phyloP scores from a whole-genome alignment of 64 coral and sea anemone genomes.

The Stichodactyla mertensii region DNA sequence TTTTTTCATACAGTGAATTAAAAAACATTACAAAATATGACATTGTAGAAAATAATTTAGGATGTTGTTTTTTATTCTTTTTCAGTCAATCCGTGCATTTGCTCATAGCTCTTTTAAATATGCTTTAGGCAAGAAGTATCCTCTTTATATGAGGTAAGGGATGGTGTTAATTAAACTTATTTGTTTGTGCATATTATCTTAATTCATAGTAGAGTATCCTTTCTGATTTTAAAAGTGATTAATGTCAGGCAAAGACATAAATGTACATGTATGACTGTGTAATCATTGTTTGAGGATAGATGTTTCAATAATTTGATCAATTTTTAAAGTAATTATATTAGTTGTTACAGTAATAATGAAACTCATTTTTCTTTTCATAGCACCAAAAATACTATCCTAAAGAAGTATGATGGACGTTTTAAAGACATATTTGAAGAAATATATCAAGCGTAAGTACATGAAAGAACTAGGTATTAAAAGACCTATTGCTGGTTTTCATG shows the following conservation, averaged over 20 bases:
- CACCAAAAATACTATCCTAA: constrained; percentile 99
- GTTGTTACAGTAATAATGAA: too few relatives aligned
- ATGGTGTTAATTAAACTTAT: not conserved
- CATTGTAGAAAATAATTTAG: too few relatives aligned
- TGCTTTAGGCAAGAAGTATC: constrained; percentile 82
- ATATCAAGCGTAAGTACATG: constrained; percentile 71
- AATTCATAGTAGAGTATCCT: too few relatives aligned
- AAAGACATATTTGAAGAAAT: constrained; percentile 99
- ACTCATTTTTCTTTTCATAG: constrained; percentile 20
- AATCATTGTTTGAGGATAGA: too few relatives aligned
- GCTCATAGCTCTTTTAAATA: constrained; percentile 95
- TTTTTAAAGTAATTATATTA: too few relatives aligned
- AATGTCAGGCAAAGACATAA: too few relatives aligned
- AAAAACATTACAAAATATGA: too few relatives aligned
- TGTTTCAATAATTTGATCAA: too few relatives aligned
- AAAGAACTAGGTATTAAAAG: not conserved
- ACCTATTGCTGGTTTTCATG: not conserved
- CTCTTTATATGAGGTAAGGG: constrained; percentile 93
- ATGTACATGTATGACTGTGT: too few relatives aligned
- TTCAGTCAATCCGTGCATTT: constrained; percentile 89
- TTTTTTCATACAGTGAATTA: too few relatives aligned
- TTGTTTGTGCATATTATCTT: too few relatives aligned
- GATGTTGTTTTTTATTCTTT: not conserved
- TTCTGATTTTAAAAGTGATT: too few relatives aligned
- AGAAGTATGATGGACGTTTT: constrained; percentile 98